Evolutionary conservation across 2,888 invertebrate species (phyloP).

Genomic region (Drosophila longiperda): DNA sequence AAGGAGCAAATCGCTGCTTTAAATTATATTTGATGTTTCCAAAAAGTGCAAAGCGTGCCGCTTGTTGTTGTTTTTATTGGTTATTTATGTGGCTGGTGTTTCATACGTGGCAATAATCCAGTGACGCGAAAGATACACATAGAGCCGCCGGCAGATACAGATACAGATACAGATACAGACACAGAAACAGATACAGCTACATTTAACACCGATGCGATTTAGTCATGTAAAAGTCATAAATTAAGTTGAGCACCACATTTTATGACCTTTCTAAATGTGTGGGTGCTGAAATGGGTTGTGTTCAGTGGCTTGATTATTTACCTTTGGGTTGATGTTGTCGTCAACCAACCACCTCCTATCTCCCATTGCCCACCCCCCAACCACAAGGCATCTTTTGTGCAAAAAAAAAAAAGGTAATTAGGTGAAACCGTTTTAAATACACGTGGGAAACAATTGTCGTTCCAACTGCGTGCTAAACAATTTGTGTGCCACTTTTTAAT

Average conservation of each 20-base stretch:
- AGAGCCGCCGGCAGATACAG: background rate
- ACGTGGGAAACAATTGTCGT: constrained; percentile 63
- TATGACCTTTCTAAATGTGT: constrained; percentile 36
- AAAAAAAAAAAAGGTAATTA: constrained; percentile 50
- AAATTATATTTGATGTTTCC: constrained; percentile 2
- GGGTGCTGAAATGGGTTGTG: constrained; percentile 11
- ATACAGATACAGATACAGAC: constrained; percentile 5
- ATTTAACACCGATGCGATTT: constrained; percentile 40
- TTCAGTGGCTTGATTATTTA: constrained; percentile 31
- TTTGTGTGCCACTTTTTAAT: constrained; percentile 46
- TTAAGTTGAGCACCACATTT: constrained; percentile 50
- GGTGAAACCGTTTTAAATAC: constrained; percentile 56
- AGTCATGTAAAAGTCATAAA: constrained; percentile 62
- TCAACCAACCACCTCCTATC: background rate
- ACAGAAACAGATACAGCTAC: constrained; percentile 20
- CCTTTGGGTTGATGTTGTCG: constrained; percentile 4
- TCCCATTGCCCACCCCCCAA: background rate
- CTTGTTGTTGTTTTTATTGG: constrained; percentile 12
- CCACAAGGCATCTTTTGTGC: constrained; percentile 24
- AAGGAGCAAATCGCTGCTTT: constrained; percentile 17
- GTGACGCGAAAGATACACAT: constrained; percentile 38
- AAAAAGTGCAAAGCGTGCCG: constrained; percentile 30
- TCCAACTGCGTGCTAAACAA: constrained; percentile 30
- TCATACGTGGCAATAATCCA: constrained; percentile 45
- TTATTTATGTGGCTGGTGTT: constrained; percentile 44